A percentile compares a stretch with the other conserved stretches of the same genome.
Conservation (phyloP, 2,113 vertebrate genomes). For the Scopus umbretta region DNA sequence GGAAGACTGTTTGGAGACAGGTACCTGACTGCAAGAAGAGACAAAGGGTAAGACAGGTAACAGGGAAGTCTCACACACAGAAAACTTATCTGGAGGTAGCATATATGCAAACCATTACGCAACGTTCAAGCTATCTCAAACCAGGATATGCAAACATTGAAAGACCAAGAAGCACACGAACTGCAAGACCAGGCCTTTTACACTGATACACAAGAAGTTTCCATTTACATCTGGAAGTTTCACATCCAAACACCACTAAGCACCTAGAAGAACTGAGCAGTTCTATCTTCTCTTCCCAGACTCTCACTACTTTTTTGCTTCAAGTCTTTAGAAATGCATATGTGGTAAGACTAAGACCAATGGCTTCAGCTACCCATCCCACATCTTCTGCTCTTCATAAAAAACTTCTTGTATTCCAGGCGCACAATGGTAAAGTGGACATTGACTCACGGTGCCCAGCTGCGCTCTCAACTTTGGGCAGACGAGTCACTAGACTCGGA, state of each 20-base stretch:
- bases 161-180: not conserved
- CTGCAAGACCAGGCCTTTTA: not conserved
- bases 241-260: not conserved
- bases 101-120: not conserved
- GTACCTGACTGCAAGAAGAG: not conserved
- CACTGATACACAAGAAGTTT: not conserved
- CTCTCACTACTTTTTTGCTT: not conserved
- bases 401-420: not conserved
- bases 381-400: not conserved
- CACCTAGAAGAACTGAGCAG: not conserved
- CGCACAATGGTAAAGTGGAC: not conserved
- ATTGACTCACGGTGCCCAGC: not conserved
- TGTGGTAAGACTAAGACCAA: not conserved
- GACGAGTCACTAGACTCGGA: not conserved
- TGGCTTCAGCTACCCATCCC: not conserved
- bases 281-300: not conserved
- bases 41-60: not conserved
- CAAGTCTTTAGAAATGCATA: not conserved
- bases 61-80: not conserved
- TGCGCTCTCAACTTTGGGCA: not conserved
- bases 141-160: not conserved
- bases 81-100: not conserved
- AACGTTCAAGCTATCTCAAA: not conserved
- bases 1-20: not conserved
- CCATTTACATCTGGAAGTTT: not conserved